These are phyloP conservation scores for Panopea generosa DNA, from an alignment of 2,888 invertebrate genomes.

Conservation along the genomic window DNA sequence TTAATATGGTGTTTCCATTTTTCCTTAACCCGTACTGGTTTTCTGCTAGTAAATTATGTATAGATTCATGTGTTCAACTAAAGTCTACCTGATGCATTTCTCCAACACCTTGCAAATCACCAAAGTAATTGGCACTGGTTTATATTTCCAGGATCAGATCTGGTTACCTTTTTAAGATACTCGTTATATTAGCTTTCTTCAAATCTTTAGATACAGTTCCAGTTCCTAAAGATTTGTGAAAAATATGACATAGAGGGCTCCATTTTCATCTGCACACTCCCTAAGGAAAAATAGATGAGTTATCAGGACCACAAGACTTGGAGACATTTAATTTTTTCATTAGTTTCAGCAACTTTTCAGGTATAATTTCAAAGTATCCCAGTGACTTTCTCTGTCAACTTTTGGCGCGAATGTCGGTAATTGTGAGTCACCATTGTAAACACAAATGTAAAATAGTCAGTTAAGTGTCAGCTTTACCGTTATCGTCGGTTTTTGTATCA, in stretches of 20 bases:
- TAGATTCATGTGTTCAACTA: neutral
- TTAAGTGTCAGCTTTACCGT: slow-evolving; percentile 22
- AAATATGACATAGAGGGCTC: slow-evolving; percentile 6
- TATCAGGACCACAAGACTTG: slow-evolving; percentile 23
- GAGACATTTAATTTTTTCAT: slow-evolving; percentile 10
- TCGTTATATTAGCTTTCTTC: slow-evolving; percentile 19
- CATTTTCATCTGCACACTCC: slow-evolving; percentile 17
- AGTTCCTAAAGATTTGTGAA: slow-evolving; percentile 8
- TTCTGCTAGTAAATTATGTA: slow-evolving; percentile 20
- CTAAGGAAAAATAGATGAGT: slow-evolving; percentile 22
- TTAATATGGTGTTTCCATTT: slow-evolving; percentile 6
- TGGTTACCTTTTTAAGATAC: slow-evolving; percentile 22
- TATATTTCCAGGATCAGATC: slow-evolving; percentile 13
- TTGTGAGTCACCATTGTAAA: slow-evolving; percentile 1
- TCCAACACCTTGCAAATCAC: slow-evolving; percentile 16
- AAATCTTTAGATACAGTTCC: slow-evolving; percentile 23
- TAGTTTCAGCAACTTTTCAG: slow-evolving; percentile 22
- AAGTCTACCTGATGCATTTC: neutral
- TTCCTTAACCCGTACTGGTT: slow-evolving; percentile 36
- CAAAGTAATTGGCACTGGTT: neutral
- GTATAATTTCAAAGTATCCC: slow-evolving; percentile 9
- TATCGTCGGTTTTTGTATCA: slow-evolving; percentile 14
- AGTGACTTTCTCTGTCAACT: slow-evolving; percentile 2
- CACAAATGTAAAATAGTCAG: slow-evolving; percentile 27
- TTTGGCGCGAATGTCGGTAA: slow-evolving; percentile 19